Evolutionary conservation across 37 sponge, comb jelly and placozoan species (phyloP), one percentile per base, ranked within the genome.

Genomic region (Aplysina aerophoba): DNA sequence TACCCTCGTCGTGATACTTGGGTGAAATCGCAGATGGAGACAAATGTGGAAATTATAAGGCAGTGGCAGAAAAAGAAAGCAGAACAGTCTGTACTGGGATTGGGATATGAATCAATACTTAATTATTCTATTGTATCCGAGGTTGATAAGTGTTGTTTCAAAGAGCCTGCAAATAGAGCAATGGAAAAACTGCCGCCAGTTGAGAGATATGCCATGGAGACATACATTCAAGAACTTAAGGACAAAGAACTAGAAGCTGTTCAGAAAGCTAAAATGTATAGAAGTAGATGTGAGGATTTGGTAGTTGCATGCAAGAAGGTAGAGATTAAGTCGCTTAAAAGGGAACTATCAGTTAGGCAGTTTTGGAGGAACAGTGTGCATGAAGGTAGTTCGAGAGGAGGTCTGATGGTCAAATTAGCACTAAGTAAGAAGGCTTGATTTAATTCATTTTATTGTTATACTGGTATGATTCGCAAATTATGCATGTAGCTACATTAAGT

Each of bases 1-100:
- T 58, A 20, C 59, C 59, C 59, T 58, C 59, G 59, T 58, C 59
- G 59, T 58, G 59, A 58, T 15, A 58, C 59, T 58, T 58, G 59
- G 59, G 59, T 58, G 59, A 58, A 58, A 58, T 58, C 59, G 59
- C 59, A 58, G 59, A 58, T 58, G 59, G 59, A 58, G 59, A 58
- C 59, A 58, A 58, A 58, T 58, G 59, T 58, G 59, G 59, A 58
- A 58, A 58, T 58, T 58, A 58, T 58, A 58, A 58, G 59, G 59
- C 59, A 58, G 59, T 58, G 59, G 59, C 59, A 58, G 59, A 58
- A 58, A 58, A 58, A 58, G 59, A 58, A 58, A 58, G 59, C 59
- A 58, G 59, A 58, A 58, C 59, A 58, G 59, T 58, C 59, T 58
- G 59, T 58, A 58, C 59, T 58, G 59, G 59, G 59, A 58, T 58